Conservation (phyloP, 2,888 invertebrate species). For the Chironomus tentans region DNA sequence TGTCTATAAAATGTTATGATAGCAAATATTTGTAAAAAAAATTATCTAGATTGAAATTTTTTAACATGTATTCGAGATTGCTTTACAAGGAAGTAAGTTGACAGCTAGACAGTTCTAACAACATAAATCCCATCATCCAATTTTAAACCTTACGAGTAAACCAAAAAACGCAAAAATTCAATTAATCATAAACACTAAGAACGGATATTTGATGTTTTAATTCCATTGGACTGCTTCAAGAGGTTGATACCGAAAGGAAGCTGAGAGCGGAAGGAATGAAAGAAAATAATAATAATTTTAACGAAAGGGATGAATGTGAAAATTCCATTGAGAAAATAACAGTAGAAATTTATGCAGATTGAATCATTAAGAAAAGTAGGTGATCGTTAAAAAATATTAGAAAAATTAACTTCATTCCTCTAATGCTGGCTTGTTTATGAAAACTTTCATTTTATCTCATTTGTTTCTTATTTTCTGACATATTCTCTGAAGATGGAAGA, state of each 20-base stretch:
- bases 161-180: background rate
- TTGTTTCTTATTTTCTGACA: no score
- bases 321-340: background rate
- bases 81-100: background rate
- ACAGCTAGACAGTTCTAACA: background rate
- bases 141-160: background rate
- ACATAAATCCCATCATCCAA: background rate
- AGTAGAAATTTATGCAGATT: conserved; percentile 19
- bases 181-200: background rate
- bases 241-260: no score
- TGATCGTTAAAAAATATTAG: background rate
- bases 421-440: no score
- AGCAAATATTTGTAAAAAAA: no score
- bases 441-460: no score
- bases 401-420: no score
- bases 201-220: background rate
- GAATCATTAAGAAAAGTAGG: background rate
- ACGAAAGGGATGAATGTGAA: background rate
- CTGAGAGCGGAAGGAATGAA: no score
- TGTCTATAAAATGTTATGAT: no score
- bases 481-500: no score
- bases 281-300: no score
- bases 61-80: no score
- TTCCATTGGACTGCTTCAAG: background rate
- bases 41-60: no score